Evolutionary conservation across 2,113 vertebrate species (phyloP).

Genomic region (Daubentonia madagascariensis): DNA sequence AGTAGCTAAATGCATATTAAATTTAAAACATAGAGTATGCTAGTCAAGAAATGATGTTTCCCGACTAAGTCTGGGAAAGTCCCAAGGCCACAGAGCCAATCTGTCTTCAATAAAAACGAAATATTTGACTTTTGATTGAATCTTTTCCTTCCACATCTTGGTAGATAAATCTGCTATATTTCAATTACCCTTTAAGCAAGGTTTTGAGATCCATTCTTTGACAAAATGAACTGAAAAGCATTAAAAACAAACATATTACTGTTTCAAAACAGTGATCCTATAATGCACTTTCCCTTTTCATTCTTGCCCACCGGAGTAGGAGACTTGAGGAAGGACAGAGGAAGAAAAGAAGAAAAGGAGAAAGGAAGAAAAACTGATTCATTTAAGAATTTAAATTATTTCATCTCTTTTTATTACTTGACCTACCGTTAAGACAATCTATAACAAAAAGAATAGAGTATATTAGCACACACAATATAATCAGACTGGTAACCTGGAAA

Average conservation of each 20-base stretch:
- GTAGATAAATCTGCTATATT: neutral
- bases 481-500: slow-evolving; percentile 91
- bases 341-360: slow-evolving; percentile 31
- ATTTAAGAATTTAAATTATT: slow-evolving; percentile 90
- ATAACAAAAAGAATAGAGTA: slow-evolving; percentile 94
- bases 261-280: neutral
- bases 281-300: slow-evolving; percentile 2
- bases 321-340: neutral
- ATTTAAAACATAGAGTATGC: neutral
- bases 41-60: neutral
- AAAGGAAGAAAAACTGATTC: slow-evolving; percentile 76
- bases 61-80: neutral
- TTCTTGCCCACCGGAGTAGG: neutral
- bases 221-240: neutral
- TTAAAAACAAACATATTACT: neutral
- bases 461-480: slow-evolving; percentile 94
- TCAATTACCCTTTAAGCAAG: neutral
- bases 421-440: slow-evolving; percentile 97
- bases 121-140: neutral
- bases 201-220: neutral
- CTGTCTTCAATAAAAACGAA: neutral
- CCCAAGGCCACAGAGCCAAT: neutral
- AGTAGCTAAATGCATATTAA: neutral
- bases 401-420: slow-evolving; percentile 92
- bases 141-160: neutral